Conservation (phyloP, 2,113 vertebrate genomes). For the Atlantisia rogersi region DNA sequence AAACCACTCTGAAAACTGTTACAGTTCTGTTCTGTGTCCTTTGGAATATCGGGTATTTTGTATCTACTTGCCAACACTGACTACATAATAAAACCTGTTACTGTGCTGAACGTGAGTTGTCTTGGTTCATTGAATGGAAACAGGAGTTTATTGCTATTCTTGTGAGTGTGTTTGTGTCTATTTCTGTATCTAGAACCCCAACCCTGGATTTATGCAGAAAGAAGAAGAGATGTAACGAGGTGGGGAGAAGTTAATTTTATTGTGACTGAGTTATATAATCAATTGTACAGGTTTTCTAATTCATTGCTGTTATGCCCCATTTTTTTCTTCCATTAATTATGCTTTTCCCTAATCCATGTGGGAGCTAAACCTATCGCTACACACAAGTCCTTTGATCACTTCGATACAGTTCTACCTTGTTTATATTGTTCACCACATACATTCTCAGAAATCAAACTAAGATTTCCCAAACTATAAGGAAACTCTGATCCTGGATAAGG, state of each 20-base stretch:
- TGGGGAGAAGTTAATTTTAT: not conserved
- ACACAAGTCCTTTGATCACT: not conserved
- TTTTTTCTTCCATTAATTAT: not conserved
- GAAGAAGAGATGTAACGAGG: not conserved
- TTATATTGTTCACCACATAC: not conserved
- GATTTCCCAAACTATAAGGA: not conserved
- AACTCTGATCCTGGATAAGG: not conserved
- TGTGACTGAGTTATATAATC: not conserved
- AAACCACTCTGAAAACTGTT: not conserved
- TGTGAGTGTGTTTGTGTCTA: accelerated
- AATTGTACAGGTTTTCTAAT: not conserved
- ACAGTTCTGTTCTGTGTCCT: not conserved
- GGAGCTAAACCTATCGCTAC: not conserved
- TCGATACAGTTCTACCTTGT: not conserved
- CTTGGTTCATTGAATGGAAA: not conserved
- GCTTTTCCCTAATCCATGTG: not conserved
- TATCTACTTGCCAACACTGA: not conserved
- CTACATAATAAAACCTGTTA: not conserved
- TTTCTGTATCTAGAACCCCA: not conserved
- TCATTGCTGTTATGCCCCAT: not conserved
- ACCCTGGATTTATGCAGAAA: not conserved
- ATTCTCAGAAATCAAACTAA: not conserved
- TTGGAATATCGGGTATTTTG: not conserved
- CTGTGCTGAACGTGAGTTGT: not conserved
- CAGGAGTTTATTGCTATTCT: not conserved